Evolutionary conservation across 2,888 invertebrate genomes (phyloP).

Genomic region (Hypolimnas misippus): DNA sequence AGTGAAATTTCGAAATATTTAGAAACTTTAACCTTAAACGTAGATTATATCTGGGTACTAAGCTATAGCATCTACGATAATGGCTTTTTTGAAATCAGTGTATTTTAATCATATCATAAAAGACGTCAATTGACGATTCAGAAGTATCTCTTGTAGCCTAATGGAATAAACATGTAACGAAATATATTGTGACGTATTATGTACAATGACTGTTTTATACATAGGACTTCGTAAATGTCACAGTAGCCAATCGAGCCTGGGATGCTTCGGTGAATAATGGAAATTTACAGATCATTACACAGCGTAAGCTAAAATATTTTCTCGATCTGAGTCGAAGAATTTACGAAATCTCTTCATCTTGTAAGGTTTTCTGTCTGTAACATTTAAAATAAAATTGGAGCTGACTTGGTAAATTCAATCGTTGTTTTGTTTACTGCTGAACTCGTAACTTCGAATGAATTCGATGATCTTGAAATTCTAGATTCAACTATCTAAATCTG

Average conservation of each 20-base stretch:
- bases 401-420: too few species aligned
- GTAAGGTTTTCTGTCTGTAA: neutral
- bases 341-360: neutral
- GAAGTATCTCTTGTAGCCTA: neutral
- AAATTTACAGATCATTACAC: constrained; percentile 16
- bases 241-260: constrained; percentile 13
- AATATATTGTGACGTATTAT: neutral
- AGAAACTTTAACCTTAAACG: too few species aligned
- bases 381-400: too few species aligned
- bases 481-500: too few species aligned
- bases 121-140: neutral
- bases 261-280: constrained; percentile 13
- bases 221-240: constrained; percentile 18
- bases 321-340: neutral
- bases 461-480: too few species aligned
- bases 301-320: neutral
- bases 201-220: constrained; percentile 7
- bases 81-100: too few species aligned
- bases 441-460: too few species aligned
- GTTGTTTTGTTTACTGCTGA: too few species aligned
- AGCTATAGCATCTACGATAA: too few species aligned
- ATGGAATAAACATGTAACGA: constrained; percentile 1
- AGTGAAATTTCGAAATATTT: too few species aligned
- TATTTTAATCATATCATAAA: too few species aligned
- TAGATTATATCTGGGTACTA: too few species aligned